These are phyloP conservation scores for Lamellibrachia luymesi DNA, from an alignment of 1,140 invertebrate genomes.

Conservation along the genomic window DNA sequence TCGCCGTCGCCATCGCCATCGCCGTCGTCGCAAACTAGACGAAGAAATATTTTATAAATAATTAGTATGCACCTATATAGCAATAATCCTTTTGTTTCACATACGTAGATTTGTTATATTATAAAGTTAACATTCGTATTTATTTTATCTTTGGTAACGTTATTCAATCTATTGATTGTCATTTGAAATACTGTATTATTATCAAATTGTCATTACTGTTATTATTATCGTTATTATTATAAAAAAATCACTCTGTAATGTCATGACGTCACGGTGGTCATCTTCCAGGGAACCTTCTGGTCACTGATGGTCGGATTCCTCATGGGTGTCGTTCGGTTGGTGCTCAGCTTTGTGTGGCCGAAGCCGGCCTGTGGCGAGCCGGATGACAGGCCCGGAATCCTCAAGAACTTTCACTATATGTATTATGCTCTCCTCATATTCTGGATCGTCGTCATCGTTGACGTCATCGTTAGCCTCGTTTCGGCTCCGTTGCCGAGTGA, in stretches of 20 bases:
- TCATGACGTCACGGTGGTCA: conserved; percentile 8
- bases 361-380: conserved; percentile 42
- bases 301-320: conserved; percentile 60
- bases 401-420: conserved; percentile 48
- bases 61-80: no score
- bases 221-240: background rate
- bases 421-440: conserved; percentile 50
- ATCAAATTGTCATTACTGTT: no score
- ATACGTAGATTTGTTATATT: no score
- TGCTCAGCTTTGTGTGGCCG: conserved; percentile 53
- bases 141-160: no score
- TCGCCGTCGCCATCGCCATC: background rate
- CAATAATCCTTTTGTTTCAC: no score
- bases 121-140: no score
- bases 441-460: conserved; percentile 37
- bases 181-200: no score
- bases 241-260: background rate
- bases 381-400: conserved; percentile 37
- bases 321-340: conserved; percentile 56
- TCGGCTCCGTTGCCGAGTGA: background rate
- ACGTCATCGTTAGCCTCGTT: conserved; percentile 41
- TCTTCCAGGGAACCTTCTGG: conserved; percentile 60
- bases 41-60: no score
- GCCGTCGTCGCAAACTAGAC: no score
- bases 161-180: no score